A percentile compares a stretch with the other conserved stretches of the same genome.
Evolutionary conservation across 2,113 vertebrate species (phyloP).

Genomic region (Phaethon lepturus): DNA sequence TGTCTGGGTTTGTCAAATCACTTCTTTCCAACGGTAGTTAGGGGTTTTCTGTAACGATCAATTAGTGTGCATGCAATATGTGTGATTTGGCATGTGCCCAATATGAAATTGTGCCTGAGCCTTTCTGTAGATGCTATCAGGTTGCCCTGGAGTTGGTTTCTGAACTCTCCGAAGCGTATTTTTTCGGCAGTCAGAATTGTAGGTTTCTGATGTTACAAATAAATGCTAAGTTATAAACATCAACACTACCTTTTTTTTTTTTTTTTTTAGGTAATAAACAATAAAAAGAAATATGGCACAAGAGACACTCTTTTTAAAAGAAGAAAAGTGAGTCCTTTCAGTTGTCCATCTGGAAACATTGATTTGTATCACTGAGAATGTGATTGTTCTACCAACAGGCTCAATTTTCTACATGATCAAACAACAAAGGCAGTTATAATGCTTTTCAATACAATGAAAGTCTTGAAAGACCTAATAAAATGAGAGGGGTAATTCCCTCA

Average conservation of each 20-base stretch:
- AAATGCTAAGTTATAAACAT: neutral
- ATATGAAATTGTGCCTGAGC: neutral
- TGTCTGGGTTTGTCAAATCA: neutral
- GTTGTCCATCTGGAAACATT: neutral
- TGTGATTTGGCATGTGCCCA: neutral
- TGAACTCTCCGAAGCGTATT: neutral
- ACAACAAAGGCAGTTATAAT: neutral
- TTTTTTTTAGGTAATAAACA: neutral
- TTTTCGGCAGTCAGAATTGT: neutral
- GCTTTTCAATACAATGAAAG: neutral
- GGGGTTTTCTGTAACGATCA: neutral
- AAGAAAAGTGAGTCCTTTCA: neutral
- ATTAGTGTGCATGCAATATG: slow-evolving; percentile 15
- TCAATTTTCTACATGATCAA: neutral
- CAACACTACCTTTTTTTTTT: fast-evolving
- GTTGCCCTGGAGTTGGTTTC: neutral
- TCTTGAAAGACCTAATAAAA: neutral
- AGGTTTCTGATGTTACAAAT: neutral
- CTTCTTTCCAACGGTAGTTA: neutral
- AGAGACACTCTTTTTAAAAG: neutral
- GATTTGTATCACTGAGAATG: neutral
- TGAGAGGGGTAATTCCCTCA: neutral
- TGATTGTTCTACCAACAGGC: neutral
- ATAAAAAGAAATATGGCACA: neutral
- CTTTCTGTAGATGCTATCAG: neutral